Evolutionary conservation across 2,797 vertebrate species (phyloP).

Genomic region (Propithecus deckenii): DNA sequence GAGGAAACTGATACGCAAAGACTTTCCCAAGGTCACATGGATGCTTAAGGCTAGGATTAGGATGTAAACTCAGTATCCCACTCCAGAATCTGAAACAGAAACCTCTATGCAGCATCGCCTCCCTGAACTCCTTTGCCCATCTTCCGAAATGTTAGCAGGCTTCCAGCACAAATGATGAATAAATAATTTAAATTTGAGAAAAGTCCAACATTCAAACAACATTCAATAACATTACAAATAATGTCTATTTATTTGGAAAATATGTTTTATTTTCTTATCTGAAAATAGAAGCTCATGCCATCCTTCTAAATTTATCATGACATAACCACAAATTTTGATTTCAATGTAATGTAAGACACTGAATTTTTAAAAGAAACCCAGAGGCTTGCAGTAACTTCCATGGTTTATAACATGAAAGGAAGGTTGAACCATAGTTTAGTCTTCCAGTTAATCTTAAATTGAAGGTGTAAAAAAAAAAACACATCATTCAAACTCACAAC

Average conservation of each 20-base stretch:
- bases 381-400: conserved; percentile 64
- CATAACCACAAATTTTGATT: conserved; percentile 67
- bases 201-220: neutral
- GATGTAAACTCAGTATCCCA: neutral
- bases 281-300: neutral
- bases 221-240: neutral
- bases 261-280: neutral
- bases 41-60: neutral
- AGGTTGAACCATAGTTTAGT: conserved; percentile 74
- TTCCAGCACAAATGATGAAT: neutral
- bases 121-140: too few relatives aligned
- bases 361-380: neutral
- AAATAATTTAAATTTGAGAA: neutral
- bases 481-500: conserved; percentile 80
- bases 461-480: conserved; percentile 82
- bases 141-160: neutral
- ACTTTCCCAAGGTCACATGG: too few relatives aligned
- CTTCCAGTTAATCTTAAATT: conserved; percentile 78
- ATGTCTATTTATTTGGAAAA: neutral
- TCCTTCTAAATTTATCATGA: conserved; percentile 39
- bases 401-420: conserved; percentile 9
- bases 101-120: rapidly evolving
- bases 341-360: conserved; percentile 62
- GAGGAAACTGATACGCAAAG: neutral
- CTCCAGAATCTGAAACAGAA: neutral